A percentile compares a stretch with the other conserved stretches of the same genome.
Evolutionary conservation across 2,888 invertebrate genomes (phyloP).

Genomic region (Caenorhabditis doughertyi): DNA sequence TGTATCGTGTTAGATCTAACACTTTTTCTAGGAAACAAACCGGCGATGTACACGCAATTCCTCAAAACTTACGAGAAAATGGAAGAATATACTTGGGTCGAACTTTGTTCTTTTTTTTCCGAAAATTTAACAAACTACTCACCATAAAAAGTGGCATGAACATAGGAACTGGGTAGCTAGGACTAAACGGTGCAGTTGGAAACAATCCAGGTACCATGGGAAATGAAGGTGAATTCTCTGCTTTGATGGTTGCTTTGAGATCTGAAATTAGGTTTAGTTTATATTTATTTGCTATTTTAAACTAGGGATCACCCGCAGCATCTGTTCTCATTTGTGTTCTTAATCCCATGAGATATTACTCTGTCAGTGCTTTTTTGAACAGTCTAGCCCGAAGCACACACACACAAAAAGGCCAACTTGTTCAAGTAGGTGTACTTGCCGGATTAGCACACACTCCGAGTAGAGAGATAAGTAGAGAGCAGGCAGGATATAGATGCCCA

Average conservation of each 20-base stretch:
- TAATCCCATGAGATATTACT: not conserved
- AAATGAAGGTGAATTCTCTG: slow-evolving; percentile 66
- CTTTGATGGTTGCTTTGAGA: slow-evolving; percentile 51
- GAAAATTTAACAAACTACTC: slow-evolving; percentile 31
- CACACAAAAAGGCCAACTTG: slow-evolving; percentile 44
- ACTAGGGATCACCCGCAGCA: not conserved
- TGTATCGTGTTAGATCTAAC: slow-evolving; percentile 38
- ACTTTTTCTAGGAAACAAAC: slow-evolving; percentile 29
- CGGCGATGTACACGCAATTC: slow-evolving; percentile 32
- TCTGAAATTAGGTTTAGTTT: slow-evolving; percentile 22
- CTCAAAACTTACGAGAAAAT: not conserved
- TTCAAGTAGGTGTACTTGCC: slow-evolving; percentile 57
- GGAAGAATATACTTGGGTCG: not conserved
- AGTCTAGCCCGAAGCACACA: slow-evolving; percentile 32
- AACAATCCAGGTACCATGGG: slow-evolving; percentile 51
- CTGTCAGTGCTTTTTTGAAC: slow-evolving; percentile 12
- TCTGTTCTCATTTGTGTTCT: not conserved
- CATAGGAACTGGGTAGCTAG: slow-evolving; percentile 49
- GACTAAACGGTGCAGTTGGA: slow-evolving; percentile 49
- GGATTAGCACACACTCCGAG: slow-evolving; percentile 52
- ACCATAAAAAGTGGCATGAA: slow-evolving; percentile 61
- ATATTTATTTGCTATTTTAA: not conserved
- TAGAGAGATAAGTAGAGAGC: slow-evolving; percentile 37
- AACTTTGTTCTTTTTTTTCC: not conserved
- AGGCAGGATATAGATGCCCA: slow-evolving; percentile 22